phyloP scores from a whole-genome alignment of 2,113 vertebrate species.

The Furnarius figulus region DNA sequence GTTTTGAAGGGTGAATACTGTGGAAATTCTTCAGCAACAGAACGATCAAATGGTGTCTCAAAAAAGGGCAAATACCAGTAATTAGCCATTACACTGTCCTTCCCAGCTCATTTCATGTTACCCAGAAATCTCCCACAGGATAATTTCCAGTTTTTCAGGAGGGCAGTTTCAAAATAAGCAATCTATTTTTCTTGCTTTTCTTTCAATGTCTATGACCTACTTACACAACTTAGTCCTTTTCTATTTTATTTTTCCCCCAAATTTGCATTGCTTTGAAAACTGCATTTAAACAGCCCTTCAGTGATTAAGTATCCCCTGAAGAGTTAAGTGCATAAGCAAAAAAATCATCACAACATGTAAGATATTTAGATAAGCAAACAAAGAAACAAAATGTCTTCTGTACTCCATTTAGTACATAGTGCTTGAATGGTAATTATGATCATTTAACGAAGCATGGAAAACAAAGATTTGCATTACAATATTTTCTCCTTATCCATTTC shows the following conservation, averaged over 20 bases:
- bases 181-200: constrained; percentile 9
- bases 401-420: background rate
- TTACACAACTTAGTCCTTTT: background rate
- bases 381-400: background rate
- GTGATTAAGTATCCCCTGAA: background rate
- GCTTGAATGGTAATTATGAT: background rate
- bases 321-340: background rate
- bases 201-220: constrained; percentile 20
- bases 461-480: background rate
- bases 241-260: background rate
- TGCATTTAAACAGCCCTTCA: background rate
- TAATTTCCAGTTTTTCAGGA: constrained; percentile 29
- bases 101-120: background rate
- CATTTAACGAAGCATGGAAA: background rate
- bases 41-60: background rate
- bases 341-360: background rate
- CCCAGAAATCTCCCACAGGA: constrained; percentile 43
- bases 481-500: background rate
- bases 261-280: background rate
- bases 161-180: constrained; percentile 47
- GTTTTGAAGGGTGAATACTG: background rate
- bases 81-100: background rate
- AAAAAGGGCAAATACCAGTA: background rate
- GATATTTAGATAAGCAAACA: background rate
- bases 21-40: background rate